Percentiles rank a stretch among this genome's conserved stretches.
Evolutionary conservation across 2,888 invertebrate species (phyloP).

Genomic region (Latrodectus elegans): DNA sequence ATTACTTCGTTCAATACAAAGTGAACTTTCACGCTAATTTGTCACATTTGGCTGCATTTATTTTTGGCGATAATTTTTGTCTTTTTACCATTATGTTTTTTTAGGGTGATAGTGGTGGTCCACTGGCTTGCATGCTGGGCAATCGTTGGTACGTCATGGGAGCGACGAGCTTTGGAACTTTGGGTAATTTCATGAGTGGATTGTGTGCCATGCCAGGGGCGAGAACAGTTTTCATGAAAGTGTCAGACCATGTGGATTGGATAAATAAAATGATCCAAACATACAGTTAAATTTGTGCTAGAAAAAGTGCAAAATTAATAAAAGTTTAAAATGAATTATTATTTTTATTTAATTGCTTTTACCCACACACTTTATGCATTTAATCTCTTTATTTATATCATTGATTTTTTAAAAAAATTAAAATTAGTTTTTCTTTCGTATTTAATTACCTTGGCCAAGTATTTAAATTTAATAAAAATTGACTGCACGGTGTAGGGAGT

Average conservation of each 20-base stretch:
- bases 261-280: constrained; percentile 15
- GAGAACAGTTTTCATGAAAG: constrained; percentile 30
- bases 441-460: no score
- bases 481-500: no score
- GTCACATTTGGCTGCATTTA: background rate
- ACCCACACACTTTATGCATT: no score
- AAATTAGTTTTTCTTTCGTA: no score
- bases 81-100: background rate
- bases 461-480: no score
- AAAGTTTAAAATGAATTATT: no score
- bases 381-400: no score
- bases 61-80: background rate
- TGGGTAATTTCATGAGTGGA: constrained; percentile 16
- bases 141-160: constrained; percentile 38
- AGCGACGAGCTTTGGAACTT: constrained; percentile 33
- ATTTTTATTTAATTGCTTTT: no score
- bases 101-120: background rate
- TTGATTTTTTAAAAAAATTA: no score
- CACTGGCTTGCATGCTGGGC: constrained; percentile 15
- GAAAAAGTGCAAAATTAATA: background rate
- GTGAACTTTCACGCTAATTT: background rate
- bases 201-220: constrained; percentile 26
- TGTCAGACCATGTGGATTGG: constrained; percentile 29
- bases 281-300: constrained; percentile 12
- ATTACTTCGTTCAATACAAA: no score